Conservation (phyloP, 35 echinoderm and acorn worm species). For the Patiria miniata region DNA sequence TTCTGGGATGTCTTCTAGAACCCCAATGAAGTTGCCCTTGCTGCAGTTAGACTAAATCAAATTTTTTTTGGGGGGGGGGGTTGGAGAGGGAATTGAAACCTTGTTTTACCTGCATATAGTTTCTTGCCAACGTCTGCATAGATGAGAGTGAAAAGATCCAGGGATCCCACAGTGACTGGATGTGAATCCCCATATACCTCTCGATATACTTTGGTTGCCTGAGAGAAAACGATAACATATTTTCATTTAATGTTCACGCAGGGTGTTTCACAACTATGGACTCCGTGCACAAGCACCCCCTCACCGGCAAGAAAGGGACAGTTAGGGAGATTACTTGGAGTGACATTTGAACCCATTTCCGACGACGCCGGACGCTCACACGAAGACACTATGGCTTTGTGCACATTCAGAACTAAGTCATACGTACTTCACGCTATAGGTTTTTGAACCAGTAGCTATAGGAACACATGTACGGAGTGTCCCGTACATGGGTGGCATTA, state of each 20-base stretch:
- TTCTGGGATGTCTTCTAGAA: no score
- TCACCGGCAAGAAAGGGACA: no score
- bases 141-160: conserved; percentile 88
- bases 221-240: neutral
- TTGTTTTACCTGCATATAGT: conserved; percentile 76
- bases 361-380: no score
- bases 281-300: no score
- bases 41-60: neutral
- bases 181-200: conserved; percentile 76
- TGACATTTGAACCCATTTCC: no score
- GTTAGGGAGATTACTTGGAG: no score
- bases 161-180: conserved; percentile 64
- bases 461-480: neutral
- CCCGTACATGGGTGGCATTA: no score
- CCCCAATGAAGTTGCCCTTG: neutral
- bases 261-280: no score
- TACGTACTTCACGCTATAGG: neutral
- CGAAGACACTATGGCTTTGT: no score
- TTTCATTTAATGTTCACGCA: neutral
- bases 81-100: neutral
- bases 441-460: neutral
- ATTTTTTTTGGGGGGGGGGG: neutral
- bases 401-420: no score
- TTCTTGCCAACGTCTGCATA: conserved; percentile 97
- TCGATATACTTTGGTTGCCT: conserved; percentile 90